phyloP scores from a whole-genome alignment of 2,797 vertebrate genomes.

The Limnodromus scolopaceus region DNA sequence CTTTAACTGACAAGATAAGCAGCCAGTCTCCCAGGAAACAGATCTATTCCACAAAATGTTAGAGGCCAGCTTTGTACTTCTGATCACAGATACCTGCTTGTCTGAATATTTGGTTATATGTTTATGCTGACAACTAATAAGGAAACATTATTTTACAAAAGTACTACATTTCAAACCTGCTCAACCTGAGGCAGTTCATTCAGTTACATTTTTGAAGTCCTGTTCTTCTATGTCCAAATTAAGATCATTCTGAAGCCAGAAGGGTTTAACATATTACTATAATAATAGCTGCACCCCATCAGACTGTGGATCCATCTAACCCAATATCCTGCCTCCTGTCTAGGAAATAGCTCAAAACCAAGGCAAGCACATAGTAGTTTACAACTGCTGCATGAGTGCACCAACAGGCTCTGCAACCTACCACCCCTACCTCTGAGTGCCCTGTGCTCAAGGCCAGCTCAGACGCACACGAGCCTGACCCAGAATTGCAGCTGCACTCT shows the following conservation, averaged over 20 bases:
- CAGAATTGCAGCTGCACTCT: too few relatives aligned
- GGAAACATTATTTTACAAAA: not conserved
- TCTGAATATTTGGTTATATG: not conserved
- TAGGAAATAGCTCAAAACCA: not conserved
- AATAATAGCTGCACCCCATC: not conserved
- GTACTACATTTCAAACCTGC: not conserved
- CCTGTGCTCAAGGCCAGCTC: not conserved
- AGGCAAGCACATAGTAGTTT: not conserved
- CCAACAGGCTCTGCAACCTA: not conserved
- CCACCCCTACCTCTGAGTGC: not conserved
- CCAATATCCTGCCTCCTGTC: not conserved
- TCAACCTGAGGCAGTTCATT: not conserved
- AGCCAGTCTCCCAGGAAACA: constrained; percentile 12
- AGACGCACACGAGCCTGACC: too few relatives aligned
- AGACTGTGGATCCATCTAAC: not conserved
- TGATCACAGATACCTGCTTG: not conserved
- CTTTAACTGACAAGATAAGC: not conserved
- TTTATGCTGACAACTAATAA: not conserved
- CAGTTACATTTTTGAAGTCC: not conserved
- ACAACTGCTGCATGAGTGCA: not conserved
- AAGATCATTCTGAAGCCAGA: not conserved
- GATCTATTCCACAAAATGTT: not conserved
- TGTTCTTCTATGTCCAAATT: not conserved
- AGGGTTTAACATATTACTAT: not conserved
- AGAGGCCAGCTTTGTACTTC: not conserved